Base-by-base conservation (phyloP, 2,797 vertebrate species). In the Sternarchorhynchus goeldii region DNA sequence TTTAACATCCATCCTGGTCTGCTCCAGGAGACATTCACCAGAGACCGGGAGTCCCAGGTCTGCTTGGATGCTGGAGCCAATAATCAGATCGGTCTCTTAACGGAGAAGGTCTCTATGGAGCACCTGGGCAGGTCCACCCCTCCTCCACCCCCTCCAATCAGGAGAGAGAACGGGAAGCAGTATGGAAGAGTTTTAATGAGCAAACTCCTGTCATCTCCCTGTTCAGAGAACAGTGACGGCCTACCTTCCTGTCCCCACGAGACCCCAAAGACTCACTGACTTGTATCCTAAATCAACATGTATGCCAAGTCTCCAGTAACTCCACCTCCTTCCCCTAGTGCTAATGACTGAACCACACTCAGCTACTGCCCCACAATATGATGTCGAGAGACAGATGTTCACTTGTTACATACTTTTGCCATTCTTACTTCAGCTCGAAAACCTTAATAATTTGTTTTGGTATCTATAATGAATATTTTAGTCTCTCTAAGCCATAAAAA, bases 241-340 rank as follows among this genome's bases (percentile, higher is more conserved):
- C 85, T 62, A 79, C 87, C 87, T 86, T 87, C 88, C 87, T 89
- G 88, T 88, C 81, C 85, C 76, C 71, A 25, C 77, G 67, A 59
- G 69, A 74, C 79, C 80, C 81, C 83, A 80, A 55, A 80, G 84
- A 82, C 82, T 36, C 25, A 69, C 78, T 86, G 87, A 81, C 88
- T 92, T 92, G 92, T 86, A 92, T 92, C 87, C 86, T 84, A 81
- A 66, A 82, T 39, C 63, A 87, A 82, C 83, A 82, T 84, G 80
- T 79, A 82, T 89, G 91, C 89, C 90, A 92, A 86, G 81, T 72
- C 58, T 85, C 79, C 56, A 17, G 86, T 91, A 89, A 92, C 92
- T 90, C 83, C 92, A 55, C 85, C 72, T 87, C 90, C 91, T 90
- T 92, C 90, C 91, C 88, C 6, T 87, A 88, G 74, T 57, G 74